Conservation (phyloP, 92 coral and sea anemone species). For the Palythoa grandis region DNA sequence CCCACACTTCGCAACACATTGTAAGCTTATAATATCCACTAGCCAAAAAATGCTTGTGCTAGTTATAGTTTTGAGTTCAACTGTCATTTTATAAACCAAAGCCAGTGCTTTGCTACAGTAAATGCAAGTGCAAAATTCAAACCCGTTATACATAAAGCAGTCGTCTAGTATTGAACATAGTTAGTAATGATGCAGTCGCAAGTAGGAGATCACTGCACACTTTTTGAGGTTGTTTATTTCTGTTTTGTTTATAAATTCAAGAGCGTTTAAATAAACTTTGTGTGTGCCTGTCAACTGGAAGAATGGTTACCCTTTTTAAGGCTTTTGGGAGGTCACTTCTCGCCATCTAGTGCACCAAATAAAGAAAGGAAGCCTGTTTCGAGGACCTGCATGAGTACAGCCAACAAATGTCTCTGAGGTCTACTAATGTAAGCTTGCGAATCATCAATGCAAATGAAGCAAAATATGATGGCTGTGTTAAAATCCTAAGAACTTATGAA, state of each 20-base stretch:
- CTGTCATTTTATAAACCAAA: slow-evolving; percentile 1
- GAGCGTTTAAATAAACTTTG: slow-evolving; percentile 67
- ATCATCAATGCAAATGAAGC: slow-evolving; percentile 67
- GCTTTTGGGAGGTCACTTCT: slow-evolving; percentile 64
- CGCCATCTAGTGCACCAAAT: slow-evolving; percentile 50
- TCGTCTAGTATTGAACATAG: neutral
- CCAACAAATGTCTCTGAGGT: slow-evolving; percentile 61
- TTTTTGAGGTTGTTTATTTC: neutral
- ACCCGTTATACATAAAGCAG: slow-evolving; percentile 3
- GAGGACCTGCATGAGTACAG: slow-evolving; percentile 69
- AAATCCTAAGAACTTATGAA: slow-evolving; percentile 56
- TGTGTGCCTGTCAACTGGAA: slow-evolving; percentile 48
- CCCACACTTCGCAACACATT: neutral
- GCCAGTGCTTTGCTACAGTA: neutral
- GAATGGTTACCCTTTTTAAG: slow-evolving; percentile 47
- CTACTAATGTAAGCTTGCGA: slow-evolving; percentile 61
- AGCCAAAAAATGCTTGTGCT: slow-evolving; percentile 10
- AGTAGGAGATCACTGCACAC: neutral
- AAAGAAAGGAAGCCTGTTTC: slow-evolving; percentile 51
- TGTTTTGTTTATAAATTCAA: slow-evolving; percentile 46
- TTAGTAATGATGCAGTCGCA: neutral
- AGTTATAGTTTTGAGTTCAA: slow-evolving; percentile 9
- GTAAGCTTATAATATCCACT: neutral
- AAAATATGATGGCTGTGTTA: slow-evolving; percentile 67
- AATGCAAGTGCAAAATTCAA: slow-evolving; percentile 3